Evolutionary conservation across 2,888 invertebrate species (phyloP).

Genomic region (Tortricodes alternella): DNA sequence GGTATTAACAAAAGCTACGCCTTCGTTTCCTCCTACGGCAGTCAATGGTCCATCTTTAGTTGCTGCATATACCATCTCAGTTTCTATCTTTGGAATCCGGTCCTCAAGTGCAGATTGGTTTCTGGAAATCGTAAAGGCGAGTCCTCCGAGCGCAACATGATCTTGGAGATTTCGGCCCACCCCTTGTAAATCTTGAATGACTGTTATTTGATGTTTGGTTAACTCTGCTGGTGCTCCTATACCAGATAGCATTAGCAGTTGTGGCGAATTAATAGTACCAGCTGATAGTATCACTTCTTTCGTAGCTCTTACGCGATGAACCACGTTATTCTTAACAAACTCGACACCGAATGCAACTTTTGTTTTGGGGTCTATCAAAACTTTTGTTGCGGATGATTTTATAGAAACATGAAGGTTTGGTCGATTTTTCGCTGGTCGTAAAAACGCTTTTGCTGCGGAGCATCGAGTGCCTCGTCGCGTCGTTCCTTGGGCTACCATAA

Average conservation of each 20-base stretch:
- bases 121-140: conserved; percentile 56
- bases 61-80: conserved; percentile 69
- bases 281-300: conserved; percentile 66
- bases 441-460: conserved; percentile 73
- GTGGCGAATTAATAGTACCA: conserved; percentile 63
- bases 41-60: conserved; percentile 76
- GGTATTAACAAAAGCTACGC: conserved; percentile 84
- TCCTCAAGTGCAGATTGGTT: conserved; percentile 47
- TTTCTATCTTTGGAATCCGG: conserved; percentile 16
- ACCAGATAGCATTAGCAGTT: conserved; percentile 73
- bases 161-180: conserved; percentile 82
- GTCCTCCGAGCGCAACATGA: conserved; percentile 65
- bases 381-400: conserved; percentile 70
- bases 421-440: conserved; percentile 49
- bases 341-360: conserved; percentile 66
- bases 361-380: conserved; percentile 66
- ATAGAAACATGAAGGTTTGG: conserved; percentile 66
- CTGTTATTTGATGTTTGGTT: conserved; percentile 52
- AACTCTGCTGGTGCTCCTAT: conserved; percentile 64
- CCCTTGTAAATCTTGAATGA: conserved; percentile 61
- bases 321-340: conserved; percentile 46
- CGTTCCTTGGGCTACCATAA: conserved; percentile 65
- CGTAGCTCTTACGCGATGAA: conserved; percentile 43
- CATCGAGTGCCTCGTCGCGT: too few relatives aligned
- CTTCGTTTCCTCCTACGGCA: too few relatives aligned